phyloP scores from a whole-genome alignment of 2,113 vertebrate genomes.

The Alectura lathami region DNA sequence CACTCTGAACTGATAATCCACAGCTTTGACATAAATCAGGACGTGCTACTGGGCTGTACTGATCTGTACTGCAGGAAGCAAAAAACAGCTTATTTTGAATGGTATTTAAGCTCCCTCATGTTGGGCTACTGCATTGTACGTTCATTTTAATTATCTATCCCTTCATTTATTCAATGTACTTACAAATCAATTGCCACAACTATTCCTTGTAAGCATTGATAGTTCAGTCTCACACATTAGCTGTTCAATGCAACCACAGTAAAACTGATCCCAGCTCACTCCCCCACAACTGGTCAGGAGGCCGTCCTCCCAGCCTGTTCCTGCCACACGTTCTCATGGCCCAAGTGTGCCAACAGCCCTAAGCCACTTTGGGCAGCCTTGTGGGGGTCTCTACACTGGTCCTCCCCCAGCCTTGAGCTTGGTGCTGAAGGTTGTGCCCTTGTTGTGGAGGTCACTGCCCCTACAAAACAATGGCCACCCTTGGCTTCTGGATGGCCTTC shows the following conservation, averaged over 20 bases:
- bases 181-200: background rate
- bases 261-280: background rate
- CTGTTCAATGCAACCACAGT: background rate
- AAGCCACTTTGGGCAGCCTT: background rate
- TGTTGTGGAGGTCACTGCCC: too few species aligned
- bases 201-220: background rate
- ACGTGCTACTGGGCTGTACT: background rate
- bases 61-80: background rate
- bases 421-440: background rate
- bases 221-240: background rate
- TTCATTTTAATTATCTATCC: background rate
- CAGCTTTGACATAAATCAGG: background rate
- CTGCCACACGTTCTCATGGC: background rate
- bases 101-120: background rate
- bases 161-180: background rate
- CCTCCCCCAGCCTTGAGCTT: background rate
- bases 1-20: background rate
- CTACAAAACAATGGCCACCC: accelerated
- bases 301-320: background rate
- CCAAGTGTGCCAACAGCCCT: background rate
- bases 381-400: background rate
- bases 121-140: background rate
- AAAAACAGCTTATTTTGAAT: background rate
- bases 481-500: background rate
- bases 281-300: background rate